Percentiles rank a stretch among this genome's conserved stretches.
These are phyloP conservation scores for Oophaga pumilio DNA, from an alignment of 2,113 vertebrate genomes.

Conservation along the genomic window DNA sequence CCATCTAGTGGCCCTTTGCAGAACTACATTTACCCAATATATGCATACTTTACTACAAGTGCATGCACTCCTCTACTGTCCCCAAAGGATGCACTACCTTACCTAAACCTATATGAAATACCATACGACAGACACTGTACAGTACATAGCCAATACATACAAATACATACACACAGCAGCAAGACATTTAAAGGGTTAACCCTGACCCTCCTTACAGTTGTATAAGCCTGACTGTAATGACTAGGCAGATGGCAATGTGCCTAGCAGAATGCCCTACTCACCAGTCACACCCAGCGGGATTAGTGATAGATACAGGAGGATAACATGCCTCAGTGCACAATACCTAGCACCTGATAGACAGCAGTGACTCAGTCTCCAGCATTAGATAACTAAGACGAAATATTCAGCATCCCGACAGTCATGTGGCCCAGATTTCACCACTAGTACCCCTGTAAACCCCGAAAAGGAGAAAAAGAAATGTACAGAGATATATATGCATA, in stretches of 20 bases:
- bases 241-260: neutral
- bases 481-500: neutral
- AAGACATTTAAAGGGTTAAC: no score
- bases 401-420: neutral
- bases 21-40: no score
- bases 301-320: neutral
- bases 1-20: no score
- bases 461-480: neutral
- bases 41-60: no score
- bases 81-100: no score
- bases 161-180: no score
- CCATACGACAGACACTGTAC: no score
- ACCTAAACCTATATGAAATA: no score
- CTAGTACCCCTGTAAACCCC: neutral
- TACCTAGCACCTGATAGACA: neutral
- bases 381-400: neutral
- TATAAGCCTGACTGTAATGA: neutral
- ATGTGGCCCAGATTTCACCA: neutral
- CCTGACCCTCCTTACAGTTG: no score
- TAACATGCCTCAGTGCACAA: neutral
- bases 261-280: neutral
- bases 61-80: no score
- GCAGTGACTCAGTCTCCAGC: neutral
- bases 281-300: neutral
- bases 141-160: no score